Base-by-base conservation (phyloP, 92 coral and sea anemone species). In the Actinostola sp. region DNA sequence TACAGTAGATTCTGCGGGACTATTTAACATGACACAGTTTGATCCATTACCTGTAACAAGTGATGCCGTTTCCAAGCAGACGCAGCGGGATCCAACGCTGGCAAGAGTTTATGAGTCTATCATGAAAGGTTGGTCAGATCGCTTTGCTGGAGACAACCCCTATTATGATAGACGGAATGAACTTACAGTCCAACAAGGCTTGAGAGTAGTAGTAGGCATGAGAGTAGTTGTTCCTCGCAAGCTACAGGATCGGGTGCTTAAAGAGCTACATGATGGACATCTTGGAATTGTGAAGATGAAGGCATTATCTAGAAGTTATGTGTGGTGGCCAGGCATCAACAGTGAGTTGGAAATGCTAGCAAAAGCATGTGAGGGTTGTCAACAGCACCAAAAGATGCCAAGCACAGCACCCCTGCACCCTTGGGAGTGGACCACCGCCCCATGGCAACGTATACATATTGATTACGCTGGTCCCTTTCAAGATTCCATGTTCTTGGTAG, bases 21-120 rank as follows among this genome's bases (percentile, higher is more conserved):
- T 73, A 48, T 84, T 72, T 57, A 60, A 72, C 43, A 44, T 63
- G 26, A 61, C 80, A 16, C 63, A 62, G 74, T 71, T 75, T 78
- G 79, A 34, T 43, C 44, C 72, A 58, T 31, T 84, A 66, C 86
- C 82, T 8, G 83, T 86, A 55, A 66, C 82, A 6, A 52, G 70
- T 35, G 67, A 79, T 58, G 28, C 63, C 30, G 82, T 79, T 38
- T 44, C 72, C 26, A 70, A 68, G 63, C 81, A 80, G 52, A 74
- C 91, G 60, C 73, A 60, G 52, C 71, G 66, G 17, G 89, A 84
- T 60, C 85, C 82, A 1, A 52, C 56, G 13, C 56, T 84, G 48
- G 41, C 79, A 9, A 38, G 50, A 48, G 77, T 79, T 20, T 48
- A 79, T 34, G 85, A 84, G 23, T 51, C 75, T 44, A 68, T 75